Percentiles rank a stretch among this genome's conserved stretches.
Evolutionary conservation across 2,797 vertebrate genomes (phyloP).

Genomic region (Dendrocincla fuliginosa): DNA sequence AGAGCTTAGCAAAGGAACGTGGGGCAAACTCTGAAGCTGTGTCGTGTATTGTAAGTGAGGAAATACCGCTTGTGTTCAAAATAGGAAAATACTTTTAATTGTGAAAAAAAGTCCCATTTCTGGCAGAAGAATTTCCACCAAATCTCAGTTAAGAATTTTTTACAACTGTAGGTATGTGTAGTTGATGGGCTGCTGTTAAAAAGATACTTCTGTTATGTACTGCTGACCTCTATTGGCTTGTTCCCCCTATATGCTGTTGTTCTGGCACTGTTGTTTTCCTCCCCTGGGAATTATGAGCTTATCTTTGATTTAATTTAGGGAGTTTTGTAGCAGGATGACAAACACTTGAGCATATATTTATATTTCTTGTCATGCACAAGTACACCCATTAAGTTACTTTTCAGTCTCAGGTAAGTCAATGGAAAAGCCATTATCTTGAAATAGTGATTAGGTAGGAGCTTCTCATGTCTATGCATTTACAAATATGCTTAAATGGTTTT

Average conservation of each 20-base stretch:
- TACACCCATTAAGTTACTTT: not conserved
- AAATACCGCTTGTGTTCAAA: not conserved
- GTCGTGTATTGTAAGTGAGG: not conserved
- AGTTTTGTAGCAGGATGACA: not conserved
- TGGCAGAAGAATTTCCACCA: not conserved
- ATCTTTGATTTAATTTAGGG: not conserved
- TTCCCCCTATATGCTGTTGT: not conserved
- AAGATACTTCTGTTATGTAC: conserved; percentile 8
- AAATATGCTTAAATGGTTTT: not conserved
- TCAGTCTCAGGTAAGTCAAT: not conserved
- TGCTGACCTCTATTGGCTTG: conserved; percentile 68
- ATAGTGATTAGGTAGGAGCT: not conserved
- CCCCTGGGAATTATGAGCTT: not conserved
- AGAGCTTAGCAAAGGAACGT: not conserved
- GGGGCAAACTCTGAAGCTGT: not conserved
- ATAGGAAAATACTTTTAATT: not conserved
- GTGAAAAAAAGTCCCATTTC: not conserved
- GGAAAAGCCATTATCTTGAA: not conserved
- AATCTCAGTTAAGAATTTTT: not conserved
- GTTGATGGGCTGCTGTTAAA: not conserved
- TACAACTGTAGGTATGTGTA: not conserved
- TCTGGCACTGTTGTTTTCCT: not conserved
- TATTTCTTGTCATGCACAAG: not conserved
- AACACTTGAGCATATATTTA: not conserved
- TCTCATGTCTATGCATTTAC: not conserved